Percentiles rank a stretch among this genome's conserved stretches.
These are phyloP conservation scores for Mionectes olivaceus DNA, from an alignment of 2,797 vertebrate species.

Conservation along the genomic window DNA sequence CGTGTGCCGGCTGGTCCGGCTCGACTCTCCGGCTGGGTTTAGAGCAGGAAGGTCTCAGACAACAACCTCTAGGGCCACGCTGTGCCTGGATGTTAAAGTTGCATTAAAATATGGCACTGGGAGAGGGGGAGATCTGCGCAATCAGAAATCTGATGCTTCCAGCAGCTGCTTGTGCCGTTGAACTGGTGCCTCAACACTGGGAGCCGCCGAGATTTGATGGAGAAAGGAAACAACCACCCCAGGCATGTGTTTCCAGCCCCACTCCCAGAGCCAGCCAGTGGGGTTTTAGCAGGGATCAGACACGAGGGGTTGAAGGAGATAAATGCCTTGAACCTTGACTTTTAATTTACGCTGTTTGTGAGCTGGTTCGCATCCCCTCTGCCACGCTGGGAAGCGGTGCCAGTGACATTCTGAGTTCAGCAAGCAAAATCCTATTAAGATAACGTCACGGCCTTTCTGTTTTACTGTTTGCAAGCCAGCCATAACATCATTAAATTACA, in stretches of 20 bases:
- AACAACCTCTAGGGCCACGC: background rate
- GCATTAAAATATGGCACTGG: background rate
- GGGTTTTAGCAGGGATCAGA: background rate
- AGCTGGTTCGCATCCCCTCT: background rate
- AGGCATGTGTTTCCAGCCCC: background rate
- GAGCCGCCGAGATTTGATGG: background rate
- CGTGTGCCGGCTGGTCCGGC: background rate
- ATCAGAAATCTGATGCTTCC: background rate
- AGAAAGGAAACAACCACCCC: background rate
- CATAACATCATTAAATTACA: conserved; percentile 65
- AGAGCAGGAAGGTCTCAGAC: background rate
- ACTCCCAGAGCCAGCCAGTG: background rate
- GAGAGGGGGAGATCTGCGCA: background rate
- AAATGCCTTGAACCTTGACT: background rate
- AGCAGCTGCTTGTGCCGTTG: background rate
- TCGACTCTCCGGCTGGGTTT: background rate
- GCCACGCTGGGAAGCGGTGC: background rate
- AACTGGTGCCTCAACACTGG: background rate
- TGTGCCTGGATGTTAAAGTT: background rate
- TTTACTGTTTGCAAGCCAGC: conserved; percentile 70
- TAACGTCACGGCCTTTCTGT: conserved; percentile 68
- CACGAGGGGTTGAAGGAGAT: background rate
- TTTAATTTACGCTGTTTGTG: background rate
- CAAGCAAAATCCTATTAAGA: conserved; percentile 64
- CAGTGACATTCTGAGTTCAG: background rate